These are phyloP conservation scores for Eupithecia subumbrata DNA, from an alignment of 2,888 invertebrate species.

Conservation along the genomic window DNA sequence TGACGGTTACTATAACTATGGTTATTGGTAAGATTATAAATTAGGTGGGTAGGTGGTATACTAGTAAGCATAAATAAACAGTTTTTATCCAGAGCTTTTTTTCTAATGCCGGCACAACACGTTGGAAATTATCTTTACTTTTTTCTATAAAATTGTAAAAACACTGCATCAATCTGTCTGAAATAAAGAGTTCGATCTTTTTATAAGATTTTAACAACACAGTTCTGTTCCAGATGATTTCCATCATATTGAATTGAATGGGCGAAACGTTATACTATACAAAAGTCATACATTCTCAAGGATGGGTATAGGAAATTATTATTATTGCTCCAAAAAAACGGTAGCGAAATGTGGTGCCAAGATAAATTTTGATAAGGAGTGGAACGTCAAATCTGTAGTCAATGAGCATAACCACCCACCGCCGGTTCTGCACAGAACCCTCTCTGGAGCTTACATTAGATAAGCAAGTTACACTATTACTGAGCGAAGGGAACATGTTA, in stretches of 20 bases:
- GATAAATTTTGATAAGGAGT: constrained; percentile 25
- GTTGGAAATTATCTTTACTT: background rate
- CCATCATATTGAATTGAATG: constrained; percentile 20
- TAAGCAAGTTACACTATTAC: background rate
- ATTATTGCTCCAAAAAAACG: constrained; percentile 1
- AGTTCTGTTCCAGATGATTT: constrained; percentile 18
- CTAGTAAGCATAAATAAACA: background rate
- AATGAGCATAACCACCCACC: constrained; percentile 34
- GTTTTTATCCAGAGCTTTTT: background rate
- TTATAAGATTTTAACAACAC: background rate
- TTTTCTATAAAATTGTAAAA: background rate
- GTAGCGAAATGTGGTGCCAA: constrained; percentile 35
- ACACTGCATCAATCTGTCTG: background rate
- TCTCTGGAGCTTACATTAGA: background rate
- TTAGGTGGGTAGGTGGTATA: background rate
- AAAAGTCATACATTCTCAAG: constrained; percentile 35
- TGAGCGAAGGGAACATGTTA: too few relatives aligned
- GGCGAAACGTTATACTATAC: constrained; percentile 31
- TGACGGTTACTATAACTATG: background rate
- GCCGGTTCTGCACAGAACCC: constrained; percentile 22
- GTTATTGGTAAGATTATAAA: background rate
- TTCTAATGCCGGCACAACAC: background rate
- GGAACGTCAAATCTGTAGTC: constrained; percentile 10
- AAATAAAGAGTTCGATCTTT: background rate
- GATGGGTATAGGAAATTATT: background rate